Percentiles rank a stretch among this genome's conserved stretches.
These are phyloP conservation scores for Tachuris rubrigastra DNA, from an alignment of 2,113 vertebrate species.

Conservation along the genomic window DNA sequence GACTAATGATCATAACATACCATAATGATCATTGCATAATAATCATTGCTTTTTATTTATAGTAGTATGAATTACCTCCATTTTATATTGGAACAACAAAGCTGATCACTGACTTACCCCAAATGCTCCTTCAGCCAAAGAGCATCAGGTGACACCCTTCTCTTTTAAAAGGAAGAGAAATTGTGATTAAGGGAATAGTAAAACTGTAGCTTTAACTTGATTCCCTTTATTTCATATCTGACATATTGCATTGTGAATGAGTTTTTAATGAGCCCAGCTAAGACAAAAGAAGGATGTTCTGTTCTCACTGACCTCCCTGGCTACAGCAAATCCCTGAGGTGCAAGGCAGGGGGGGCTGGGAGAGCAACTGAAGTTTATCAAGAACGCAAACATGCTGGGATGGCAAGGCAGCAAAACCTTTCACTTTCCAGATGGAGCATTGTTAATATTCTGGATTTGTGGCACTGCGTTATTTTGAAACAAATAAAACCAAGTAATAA, in stretches of 20 bases:
- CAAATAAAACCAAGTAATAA: slow-evolving; percentile 73
- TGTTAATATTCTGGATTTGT: slow-evolving; percentile 77
- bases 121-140: not conserved
- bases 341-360: not conserved
- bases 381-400: not conserved
- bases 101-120: not conserved
- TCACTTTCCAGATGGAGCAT: slow-evolving; percentile 70
- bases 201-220: not conserved
- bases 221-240: not conserved
- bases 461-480: slow-evolving; percentile 64
- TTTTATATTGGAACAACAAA: not conserved
- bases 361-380: not conserved
- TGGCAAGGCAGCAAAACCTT: slow-evolving; percentile 27
- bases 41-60: not conserved
- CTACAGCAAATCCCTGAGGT: not conserved
- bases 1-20: not conserved
- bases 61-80: not conserved
- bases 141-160: not conserved
- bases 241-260: not conserved
- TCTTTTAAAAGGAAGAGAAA: not conserved
- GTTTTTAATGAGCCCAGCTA: slow-evolving; percentile 1
- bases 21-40: not conserved
- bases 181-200: not conserved
- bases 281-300: not conserved
- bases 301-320: not conserved